Evolutionary conservation across 2,113 vertebrate genomes (phyloP), one percentile per base, ranked within the genome.

Genomic region (Saguinus midas): DNA sequence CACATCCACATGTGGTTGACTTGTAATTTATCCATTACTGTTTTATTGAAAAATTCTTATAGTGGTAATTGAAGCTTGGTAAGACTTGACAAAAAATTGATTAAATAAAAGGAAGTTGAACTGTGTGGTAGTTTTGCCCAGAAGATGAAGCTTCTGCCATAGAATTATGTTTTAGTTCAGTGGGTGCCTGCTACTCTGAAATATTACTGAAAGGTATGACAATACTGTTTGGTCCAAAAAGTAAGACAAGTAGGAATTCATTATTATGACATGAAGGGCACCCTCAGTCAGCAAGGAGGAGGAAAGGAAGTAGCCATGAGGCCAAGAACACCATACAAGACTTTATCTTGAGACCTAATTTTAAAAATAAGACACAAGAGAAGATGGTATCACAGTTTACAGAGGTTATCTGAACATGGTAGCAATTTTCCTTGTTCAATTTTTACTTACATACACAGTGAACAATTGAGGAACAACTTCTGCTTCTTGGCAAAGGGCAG

Each of bases 401-500:
- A 7, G 72, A 94, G 64, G 45, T 83, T 96, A 61, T 91, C 58
- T 61, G 50, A 91, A 88, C 78, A 72, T 85, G 48, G 18, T n/a
- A 86, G 43, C 37, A 52, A 29, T 95, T 97, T 96, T 97, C 17
- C 66, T 79, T 81, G 43, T 90, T 93, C 37, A 66, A 1, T 96
- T 97, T 94, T 89, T 57, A 23, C 72, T 73, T 72, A 37, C 52
- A 18, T 70, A 68, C 25, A 1, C 76, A 68, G 92, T 52, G 76
- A 96, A 80, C 70, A 87, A 48, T 81, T 95, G 87, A 78, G 82
- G 52, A 94, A 79, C 40, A 94, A 79, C 40, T 93, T 64, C 88
- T 96, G 80, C 76, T 96, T 95, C 87, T 96, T 96, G 48, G 55
- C 72, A 81, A 96, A 95, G 70, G 8, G 11, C 70, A 52, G 27